Evolutionary conservation across 2,888 invertebrate genomes (phyloP).

Genomic region (Drosophila nr. medialis): DNA sequence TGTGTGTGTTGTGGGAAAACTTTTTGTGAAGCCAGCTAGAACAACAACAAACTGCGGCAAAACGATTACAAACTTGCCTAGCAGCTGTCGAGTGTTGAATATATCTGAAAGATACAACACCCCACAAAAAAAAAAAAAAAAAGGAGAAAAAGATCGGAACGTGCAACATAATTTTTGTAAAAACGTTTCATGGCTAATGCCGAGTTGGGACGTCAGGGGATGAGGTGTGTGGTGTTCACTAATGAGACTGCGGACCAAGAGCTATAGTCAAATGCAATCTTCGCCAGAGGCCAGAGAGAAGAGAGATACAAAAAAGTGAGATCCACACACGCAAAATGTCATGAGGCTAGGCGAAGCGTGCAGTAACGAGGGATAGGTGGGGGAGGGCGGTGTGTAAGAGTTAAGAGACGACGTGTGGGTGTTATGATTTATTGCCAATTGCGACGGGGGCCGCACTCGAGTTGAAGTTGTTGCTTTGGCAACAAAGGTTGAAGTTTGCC

Average conservation of each 20-base stretch:
- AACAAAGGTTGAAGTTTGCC: constrained; percentile 37
- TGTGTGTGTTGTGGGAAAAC: constrained; percentile 67
- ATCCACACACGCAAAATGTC: constrained; percentile 53
- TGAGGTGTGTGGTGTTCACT: constrained; percentile 31
- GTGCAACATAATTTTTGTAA: constrained; percentile 50
- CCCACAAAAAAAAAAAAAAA: constrained; percentile 7
- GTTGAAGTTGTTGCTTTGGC: constrained; percentile 13
- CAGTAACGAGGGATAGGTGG: not conserved
- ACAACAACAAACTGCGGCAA: constrained; percentile 35
- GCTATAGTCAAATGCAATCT: constrained; percentile 55
- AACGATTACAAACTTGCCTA: constrained; percentile 56
- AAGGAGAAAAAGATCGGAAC: constrained; percentile 23
- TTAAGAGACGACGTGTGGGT: constrained; percentile 60
- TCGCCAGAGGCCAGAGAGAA: constrained; percentile 16
- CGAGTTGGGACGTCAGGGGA: not conserved
- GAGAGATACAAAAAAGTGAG: constrained; percentile 6
- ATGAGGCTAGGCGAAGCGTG: constrained; percentile 23
- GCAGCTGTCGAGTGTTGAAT: constrained; percentile 62
- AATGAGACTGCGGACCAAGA: constrained; percentile 55
- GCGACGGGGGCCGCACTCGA: constrained; percentile 42
- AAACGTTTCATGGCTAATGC: constrained; percentile 15
- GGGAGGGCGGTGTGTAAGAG: not conserved
- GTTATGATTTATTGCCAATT: constrained; percentile 80
- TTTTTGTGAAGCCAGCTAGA: constrained; percentile 49
- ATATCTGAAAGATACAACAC: constrained; percentile 45